Percentiles rank a stretch among this genome's conserved stretches.
Evolutionary conservation across 2,113 vertebrate species (phyloP).

Genomic region (Forbesichthys papilliferus): DNA sequence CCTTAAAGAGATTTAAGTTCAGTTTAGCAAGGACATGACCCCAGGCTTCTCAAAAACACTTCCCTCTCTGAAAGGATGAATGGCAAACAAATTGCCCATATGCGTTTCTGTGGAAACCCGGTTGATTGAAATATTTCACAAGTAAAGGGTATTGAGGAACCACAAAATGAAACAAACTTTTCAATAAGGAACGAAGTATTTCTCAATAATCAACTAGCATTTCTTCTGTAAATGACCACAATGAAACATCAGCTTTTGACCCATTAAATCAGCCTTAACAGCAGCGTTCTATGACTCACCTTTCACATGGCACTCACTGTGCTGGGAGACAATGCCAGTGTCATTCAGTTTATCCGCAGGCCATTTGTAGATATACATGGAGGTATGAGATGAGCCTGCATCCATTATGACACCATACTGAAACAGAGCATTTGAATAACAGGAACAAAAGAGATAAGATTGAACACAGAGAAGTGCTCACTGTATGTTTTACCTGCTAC

Average conservation of each 20-base stretch:
- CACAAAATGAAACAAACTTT: not conserved
- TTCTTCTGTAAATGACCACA: too few species aligned
- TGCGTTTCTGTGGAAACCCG: conserved; percentile 31
- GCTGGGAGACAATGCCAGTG: conserved; percentile 86
- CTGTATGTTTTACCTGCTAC: too few species aligned
- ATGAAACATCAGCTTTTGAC: too few species aligned
- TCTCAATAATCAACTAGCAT: not conserved
- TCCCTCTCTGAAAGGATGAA: conserved; percentile 17
- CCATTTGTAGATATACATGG: conserved; percentile 88
- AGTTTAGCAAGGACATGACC: not conserved
- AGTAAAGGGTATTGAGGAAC: conserved; percentile 34
- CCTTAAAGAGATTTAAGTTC: conserved; percentile 52
- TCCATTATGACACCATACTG: conserved; percentile 91
- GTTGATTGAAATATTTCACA: not conserved
- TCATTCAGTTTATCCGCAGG: conserved; percentile 82
- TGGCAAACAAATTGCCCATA: not conserved
- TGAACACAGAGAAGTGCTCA: too few species aligned
- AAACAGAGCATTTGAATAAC: not conserved
- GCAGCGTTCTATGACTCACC: conserved; percentile 65
- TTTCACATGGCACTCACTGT: conserved; percentile 73
- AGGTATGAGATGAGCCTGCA: conserved; percentile 87
- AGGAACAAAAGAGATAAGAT: not conserved
- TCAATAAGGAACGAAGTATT: not conserved
- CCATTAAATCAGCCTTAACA: too few species aligned
- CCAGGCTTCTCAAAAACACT: conserved; percentile 4